Base-by-base conservation (phyloP, 1,140 invertebrate genomes). In the Bombus confusus region DNA sequence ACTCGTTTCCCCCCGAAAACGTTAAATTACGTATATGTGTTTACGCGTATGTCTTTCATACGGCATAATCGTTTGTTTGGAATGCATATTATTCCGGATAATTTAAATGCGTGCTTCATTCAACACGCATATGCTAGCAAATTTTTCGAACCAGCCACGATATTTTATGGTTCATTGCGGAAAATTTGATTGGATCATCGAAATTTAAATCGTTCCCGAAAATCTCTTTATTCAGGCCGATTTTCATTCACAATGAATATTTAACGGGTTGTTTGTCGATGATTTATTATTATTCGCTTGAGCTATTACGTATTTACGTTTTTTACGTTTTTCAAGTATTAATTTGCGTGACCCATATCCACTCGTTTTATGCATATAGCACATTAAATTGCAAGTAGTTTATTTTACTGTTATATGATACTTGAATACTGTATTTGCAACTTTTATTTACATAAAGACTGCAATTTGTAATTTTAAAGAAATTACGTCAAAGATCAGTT, bases 201-300 rank as follows among this genome's bases (percentile, higher is more conserved):
- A 62, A 39, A 77, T 77, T 77, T 41, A 77, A 77, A 62, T 76
- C n/a, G 22, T 76, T 57, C 34, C 25, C 2, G 18, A 15, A 34
- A 39, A 37, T 62, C 57, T 62, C 39, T 77, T 62, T 41, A 62
- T 39, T 77, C 75, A 8, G 15, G 34, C 9, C 3, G 31, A 12
- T 59, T 77, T 62, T 62, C 57, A 1, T 31, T n/a, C 57, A 18
- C 25, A n/a, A 13, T 39, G 57, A 28, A 77, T 39, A 71, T 37
- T 69, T 69, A 5, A 47, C 43, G 31, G 13, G 2, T 57, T 37
- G 22, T 47, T 74, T 6, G 4, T 31, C 13, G 28, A 41, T 28
- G 12, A 74, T 74, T 74, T 47, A 47, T 62, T 47, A 41, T 22
- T 39, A 47, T 47, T 47, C n/a, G 3, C 1, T 10, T 31, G 12